Evolutionary conservation across 2,113 vertebrate species (phyloP).

Genomic region (Willisornis vidua): DNA sequence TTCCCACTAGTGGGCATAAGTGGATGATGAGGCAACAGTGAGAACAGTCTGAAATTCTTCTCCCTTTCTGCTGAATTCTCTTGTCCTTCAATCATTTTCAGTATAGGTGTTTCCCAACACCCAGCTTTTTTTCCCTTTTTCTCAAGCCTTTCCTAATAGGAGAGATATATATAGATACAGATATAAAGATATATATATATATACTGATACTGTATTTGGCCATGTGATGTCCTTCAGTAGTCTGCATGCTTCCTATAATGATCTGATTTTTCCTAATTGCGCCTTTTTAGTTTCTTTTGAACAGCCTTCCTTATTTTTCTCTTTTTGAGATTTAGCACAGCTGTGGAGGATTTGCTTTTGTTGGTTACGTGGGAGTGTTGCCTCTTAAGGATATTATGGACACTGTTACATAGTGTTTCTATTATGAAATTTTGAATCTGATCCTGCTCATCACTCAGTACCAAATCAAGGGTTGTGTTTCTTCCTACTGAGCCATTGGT

Average conservation of each 20-base stretch:
- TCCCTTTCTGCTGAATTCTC: background rate
- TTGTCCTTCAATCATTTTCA: background rate
- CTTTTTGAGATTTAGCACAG: background rate
- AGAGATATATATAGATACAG: background rate
- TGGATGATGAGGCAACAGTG: background rate
- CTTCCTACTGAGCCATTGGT: conserved; percentile 39
- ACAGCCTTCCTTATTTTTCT: background rate
- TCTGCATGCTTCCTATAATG: background rate
- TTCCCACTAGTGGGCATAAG: background rate
- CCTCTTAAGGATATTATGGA: background rate
- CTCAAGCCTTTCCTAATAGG: background rate
- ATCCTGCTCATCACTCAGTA: conserved; percentile 10
- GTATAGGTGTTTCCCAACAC: background rate
- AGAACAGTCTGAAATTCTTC: background rate
- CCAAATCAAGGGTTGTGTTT: background rate
- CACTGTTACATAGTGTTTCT: conserved; percentile 32
- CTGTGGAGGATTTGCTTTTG: background rate
- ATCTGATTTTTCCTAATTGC: background rate
- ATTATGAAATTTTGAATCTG: conserved; percentile 50
- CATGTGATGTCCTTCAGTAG: background rate
- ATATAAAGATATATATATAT: no score
- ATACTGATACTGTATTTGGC: background rate
- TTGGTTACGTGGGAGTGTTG: background rate
- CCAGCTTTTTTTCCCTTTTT: background rate
- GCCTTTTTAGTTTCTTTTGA: background rate